Percentiles rank a stretch among this genome's conserved stretches.
These are phyloP conservation scores for Cynopterus sphinx DNA, from an alignment of 2,797 vertebrate species.

Conservation along the genomic window DNA sequence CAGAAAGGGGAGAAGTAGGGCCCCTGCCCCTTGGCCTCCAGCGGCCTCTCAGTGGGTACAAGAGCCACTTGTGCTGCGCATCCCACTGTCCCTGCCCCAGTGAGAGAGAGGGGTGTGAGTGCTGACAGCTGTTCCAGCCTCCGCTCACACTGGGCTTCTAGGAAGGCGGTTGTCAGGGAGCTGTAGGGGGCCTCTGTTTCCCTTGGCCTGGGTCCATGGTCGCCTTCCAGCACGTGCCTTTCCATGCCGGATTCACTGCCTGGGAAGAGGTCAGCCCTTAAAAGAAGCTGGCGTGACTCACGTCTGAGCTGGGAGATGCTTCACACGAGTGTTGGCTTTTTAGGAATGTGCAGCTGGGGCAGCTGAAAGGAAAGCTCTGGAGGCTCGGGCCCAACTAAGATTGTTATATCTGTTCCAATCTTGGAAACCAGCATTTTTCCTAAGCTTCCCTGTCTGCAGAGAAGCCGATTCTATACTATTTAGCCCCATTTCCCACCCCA, in stretches of 20 bases:
- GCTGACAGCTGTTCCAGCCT: not conserved
- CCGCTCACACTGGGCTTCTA: not conserved
- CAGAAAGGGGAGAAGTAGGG: not conserved
- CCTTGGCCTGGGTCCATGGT: not conserved
- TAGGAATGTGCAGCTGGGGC: conserved; percentile 56
- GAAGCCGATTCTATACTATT: not conserved
- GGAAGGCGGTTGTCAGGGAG: not conserved
- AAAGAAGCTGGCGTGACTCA: conserved; percentile 62
- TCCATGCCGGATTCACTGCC: conserved; percentile 15
- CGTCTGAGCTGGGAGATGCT: conserved; percentile 48
- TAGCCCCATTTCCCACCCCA: too few species aligned
- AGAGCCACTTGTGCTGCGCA: accelerated
- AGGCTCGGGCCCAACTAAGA: not conserved
- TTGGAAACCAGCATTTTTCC: not conserved
- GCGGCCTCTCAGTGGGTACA: not conserved
- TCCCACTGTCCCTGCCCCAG: accelerated
- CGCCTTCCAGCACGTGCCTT: conserved; percentile 1
- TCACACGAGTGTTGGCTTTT: conserved; percentile 7
- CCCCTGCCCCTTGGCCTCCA: not conserved
- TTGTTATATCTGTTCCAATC: not conserved
- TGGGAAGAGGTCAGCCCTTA: conserved; percentile 64
- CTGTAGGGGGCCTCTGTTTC: conserved; percentile 31
- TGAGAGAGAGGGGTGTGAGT: accelerated
- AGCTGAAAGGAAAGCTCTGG: not conserved
- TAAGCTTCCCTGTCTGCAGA: not conserved